Base-by-base conservation (phyloP, 2,113 vertebrate species). In the Pseudorasbora parva region DNA sequence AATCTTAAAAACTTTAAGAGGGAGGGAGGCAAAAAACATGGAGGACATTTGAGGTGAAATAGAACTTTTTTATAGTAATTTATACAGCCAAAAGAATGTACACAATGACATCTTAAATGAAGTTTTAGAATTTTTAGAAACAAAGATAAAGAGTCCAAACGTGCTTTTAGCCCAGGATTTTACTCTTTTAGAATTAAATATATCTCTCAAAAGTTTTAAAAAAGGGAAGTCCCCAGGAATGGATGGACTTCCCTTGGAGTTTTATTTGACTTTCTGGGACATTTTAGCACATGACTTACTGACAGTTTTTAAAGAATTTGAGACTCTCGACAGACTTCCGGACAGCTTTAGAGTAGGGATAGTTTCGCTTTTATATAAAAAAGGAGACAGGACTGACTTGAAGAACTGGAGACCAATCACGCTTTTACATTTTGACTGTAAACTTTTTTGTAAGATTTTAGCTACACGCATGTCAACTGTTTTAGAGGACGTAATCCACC, bases 241-340 rank as follows among this genome's bases (percentile, higher is more conserved):
- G 1, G 59, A 60, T 5, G 59, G 59, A 59, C 77, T 83, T 4
- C 77, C 77, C 10, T 1, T 83, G n/a, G 85, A 83, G 54, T 86
- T 79, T 57, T n/a, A n/a, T n/a, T 0, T 2, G 0, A 85, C 72
- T 1, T 84, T 87, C 37, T 78, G 77, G 41, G 82, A 84, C 30
- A 78, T 87, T 84, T 84, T 87, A n/a, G 62, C 37, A 33, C 14
- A 45, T 0, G 86, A 84, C 1, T 1, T 84, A 0, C 4, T 76
- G 12, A 84, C 47, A 14, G 59, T 84, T 87, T 78, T 84, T 77
- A 69, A n/a, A 2, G 62, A 82, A 17, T 64, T 84, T 25, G 43
- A 84, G 2, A 7, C 15, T 1, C 30, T 77, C 0, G 45, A 69
- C n/a, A 30, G 19, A 59, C 47, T 82, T 1, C 78, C 82, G 0